phyloP scores from a whole-genome alignment of 2,113 vertebrate species.

The Seriola aureovittata region DNA sequence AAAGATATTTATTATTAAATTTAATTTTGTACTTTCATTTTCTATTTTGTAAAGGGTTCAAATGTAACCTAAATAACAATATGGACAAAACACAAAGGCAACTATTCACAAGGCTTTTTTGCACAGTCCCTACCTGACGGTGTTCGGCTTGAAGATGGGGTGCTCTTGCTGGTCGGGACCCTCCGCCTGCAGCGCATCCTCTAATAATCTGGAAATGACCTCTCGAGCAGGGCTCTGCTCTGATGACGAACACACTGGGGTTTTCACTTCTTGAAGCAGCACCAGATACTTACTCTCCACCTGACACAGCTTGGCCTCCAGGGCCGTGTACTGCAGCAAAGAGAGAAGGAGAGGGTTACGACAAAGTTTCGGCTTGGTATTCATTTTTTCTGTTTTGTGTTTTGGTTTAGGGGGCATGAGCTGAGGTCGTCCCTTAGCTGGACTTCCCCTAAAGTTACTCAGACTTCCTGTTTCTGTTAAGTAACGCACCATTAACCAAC shows the following conservation, averaged over 20 bases:
- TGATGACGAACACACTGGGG: conserved; percentile 90
- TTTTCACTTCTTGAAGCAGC: conserved; percentile 95
- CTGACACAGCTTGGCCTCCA: conserved; percentile 97
- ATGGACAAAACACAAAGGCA: neutral
- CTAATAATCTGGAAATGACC: conserved; percentile 92
- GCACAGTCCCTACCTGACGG: conserved; percentile 88
- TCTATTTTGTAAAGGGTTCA: neutral
- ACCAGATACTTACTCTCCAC: conserved; percentile 97
- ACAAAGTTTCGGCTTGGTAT: neutral
- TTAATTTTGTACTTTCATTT: too few relatives aligned
- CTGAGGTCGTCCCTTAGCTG: conserved; percentile 8
- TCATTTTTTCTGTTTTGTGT: conserved; percentile 3
- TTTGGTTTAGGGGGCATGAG: conserved; percentile 8
- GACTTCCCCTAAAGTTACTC: conserved; percentile 42
- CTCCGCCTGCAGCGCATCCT: conserved; percentile 94
- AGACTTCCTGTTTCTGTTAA: conserved; percentile 66
- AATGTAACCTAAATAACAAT: neutral
- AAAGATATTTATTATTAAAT: too few relatives aligned
- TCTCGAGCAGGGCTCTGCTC: conserved; percentile 88
- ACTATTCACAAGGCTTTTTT: neutral
- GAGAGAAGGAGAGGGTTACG: neutral
- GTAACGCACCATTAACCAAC: neutral
- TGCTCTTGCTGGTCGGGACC: conserved; percentile 89
- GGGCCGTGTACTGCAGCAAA: conserved; percentile 86
- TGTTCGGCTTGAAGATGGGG: conserved; percentile 88